A percentile compares a stretch with the other conserved stretches of the same genome.
Evolutionary conservation across 2,888 invertebrate species (phyloP).

Genomic region (Acronicta alni): DNA sequence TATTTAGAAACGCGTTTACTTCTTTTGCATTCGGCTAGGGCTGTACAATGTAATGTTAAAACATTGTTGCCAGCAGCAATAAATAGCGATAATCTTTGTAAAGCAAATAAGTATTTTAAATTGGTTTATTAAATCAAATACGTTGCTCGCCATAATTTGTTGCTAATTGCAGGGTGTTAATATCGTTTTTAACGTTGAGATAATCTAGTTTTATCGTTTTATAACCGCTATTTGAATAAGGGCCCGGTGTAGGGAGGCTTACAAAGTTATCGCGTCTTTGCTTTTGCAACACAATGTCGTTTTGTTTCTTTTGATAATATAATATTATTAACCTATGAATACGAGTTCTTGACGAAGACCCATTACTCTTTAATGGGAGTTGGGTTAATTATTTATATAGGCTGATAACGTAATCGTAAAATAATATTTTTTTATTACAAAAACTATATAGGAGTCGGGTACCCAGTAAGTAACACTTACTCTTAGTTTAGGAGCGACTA

Average conservation of each 20-base stretch:
- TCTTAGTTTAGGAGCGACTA: too few relatives aligned
- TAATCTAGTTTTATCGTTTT: constrained; percentile 56
- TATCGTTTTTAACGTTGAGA: constrained; percentile 46
- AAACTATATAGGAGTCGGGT: too few relatives aligned
- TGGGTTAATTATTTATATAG: too few relatives aligned
- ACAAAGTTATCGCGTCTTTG: constrained; percentile 38
- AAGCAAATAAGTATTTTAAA: constrained; percentile 46
- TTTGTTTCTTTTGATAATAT: constrained; percentile 15
- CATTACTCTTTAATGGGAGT: too few relatives aligned
- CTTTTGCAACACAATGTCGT: constrained; percentile 11
- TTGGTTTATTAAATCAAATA: constrained; percentile 58
- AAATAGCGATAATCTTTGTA: constrained; percentile 39
- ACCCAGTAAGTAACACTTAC: too few relatives aligned
- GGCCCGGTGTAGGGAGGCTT: constrained; percentile 37
- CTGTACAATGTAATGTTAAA: constrained; percentile 19
- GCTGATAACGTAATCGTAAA: too few relatives aligned
- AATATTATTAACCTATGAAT: not conserved
- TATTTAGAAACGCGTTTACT: not conserved
- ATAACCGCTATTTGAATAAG: constrained; percentile 43
- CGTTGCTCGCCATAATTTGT: constrained; percentile 44
- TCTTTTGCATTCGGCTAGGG: not conserved
- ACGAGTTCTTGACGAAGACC: too few relatives aligned
- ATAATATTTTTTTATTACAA: too few relatives aligned
- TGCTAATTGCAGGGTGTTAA: constrained; percentile 54
- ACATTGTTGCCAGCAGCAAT: constrained; percentile 37